Evolutionary conservation across 1,140 invertebrate genomes (phyloP), one percentile per base, ranked within the genome.

Genomic region (Piezodorus guildinii): DNA sequence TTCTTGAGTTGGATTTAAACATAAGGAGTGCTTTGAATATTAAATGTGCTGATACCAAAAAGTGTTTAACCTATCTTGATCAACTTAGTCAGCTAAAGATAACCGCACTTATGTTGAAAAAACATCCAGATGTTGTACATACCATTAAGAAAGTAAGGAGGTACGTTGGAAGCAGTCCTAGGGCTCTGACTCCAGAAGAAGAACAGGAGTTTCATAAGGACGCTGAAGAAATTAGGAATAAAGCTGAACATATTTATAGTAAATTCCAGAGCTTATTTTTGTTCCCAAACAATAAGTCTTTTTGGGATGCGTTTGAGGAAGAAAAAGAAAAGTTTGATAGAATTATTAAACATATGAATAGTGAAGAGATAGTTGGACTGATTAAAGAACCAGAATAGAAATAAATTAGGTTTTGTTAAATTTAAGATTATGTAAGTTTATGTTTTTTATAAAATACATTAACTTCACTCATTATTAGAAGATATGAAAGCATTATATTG

Each of bases 91-190:
- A 81, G 14, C 72, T 91, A 51, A 77, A 85, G 16, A 73, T 93
- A 12, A 85, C 83, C 65, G 80, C 84, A 19, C 70, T 93, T 3
- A 90, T 92, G 85, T 73, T 94, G 27, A 83, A 91, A 69, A 93
- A 92, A 69, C 87, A 94, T 77, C 85, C 90, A 0, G 81, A 86
- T 62, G 82, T 90, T 64, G 81, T 94, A 61, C 84, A 89, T 70
- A 91, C 85, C 2, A 78, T 88, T 30, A 85, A 85, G 68, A 80
- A 83, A 66, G 74, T 77, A 63, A 65, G 61, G 30, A 65, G 65
- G 23, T 72, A 72, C 73, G 80, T 90, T 44, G 89, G 89, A 21
- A 90, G 90, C 72, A 73, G 82, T 6, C 77, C 82, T 17, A 90
- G 88, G 88, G 83, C 84, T 66, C 73, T 89, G 60, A 78, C 71